A percentile compares a stretch with the other conserved stretches of the same genome.
Evolutionary conservation across 2,113 vertebrate species (phyloP).

Genomic region (Pangasianodon gigas): DNA sequence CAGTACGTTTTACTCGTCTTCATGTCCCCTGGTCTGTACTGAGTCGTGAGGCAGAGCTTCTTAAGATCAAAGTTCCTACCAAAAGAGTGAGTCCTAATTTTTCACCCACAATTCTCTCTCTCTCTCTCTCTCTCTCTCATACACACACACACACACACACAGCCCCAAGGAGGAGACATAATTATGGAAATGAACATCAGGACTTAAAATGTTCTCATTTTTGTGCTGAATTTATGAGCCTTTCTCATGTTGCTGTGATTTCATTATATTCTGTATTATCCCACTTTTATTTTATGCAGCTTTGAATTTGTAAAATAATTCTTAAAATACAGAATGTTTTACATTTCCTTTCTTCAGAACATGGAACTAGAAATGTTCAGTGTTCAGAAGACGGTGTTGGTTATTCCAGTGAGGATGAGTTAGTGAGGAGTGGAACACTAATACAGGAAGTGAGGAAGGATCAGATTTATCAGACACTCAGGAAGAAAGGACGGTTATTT

Average conservation of each 20-base stretch:
- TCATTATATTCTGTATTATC: neutral
- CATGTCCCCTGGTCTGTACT: slow-evolving; percentile 94
- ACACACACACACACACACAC: neutral
- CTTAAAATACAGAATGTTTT: neutral
- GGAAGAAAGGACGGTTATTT: neutral
- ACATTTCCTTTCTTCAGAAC: neutral
- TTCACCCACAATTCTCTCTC: neutral
- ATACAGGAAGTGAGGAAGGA: neutral
- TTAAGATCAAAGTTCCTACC: slow-evolving; percentile 97
- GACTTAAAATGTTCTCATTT: neutral
- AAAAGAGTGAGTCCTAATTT: slow-evolving; percentile 83
- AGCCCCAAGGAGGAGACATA: neutral
- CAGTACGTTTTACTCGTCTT: slow-evolving; percentile 82
- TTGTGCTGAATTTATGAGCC: neutral
- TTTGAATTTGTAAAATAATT: neutral
- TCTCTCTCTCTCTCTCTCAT: accelerated
- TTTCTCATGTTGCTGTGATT: neutral
- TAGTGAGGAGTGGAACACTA: neutral
- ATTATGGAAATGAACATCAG: neutral
- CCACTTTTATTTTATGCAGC: neutral
- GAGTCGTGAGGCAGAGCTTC: slow-evolving; percentile 92
- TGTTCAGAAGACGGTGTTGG: neutral
- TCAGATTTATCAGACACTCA: neutral
- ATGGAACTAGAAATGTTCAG: neutral
- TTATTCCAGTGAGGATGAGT: neutral